Conservation (phyloP, 2,888 invertebrate species). For the Baronia brevicornis region DNA sequence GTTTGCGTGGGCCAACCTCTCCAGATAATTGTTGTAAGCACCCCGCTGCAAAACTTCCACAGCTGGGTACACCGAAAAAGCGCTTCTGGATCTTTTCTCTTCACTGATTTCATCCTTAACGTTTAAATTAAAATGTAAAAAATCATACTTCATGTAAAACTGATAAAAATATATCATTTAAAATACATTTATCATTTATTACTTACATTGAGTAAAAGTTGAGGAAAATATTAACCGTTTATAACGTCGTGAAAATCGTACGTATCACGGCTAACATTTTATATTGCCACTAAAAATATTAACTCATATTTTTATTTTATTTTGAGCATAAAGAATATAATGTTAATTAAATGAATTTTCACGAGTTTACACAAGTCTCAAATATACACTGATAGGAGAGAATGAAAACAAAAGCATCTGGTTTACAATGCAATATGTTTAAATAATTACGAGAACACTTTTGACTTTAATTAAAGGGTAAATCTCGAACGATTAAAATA, state of each 20-base stretch:
- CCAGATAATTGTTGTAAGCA: constrained; percentile 43
- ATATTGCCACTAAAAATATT: too few relatives aligned
- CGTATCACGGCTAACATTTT: too few relatives aligned
- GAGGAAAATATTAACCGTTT: too few relatives aligned
- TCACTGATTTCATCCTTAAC: constrained; percentile 45
- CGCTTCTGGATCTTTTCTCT: constrained; percentile 39
- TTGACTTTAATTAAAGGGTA: constrained; percentile 4
- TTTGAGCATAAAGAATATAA: too few relatives aligned
- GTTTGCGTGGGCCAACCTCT: constrained; percentile 45
- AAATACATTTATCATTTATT: too few relatives aligned
- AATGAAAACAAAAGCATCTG: not conserved
- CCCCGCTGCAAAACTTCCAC: constrained; percentile 48
- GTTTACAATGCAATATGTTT: constrained; percentile 4
- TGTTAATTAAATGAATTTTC: not conserved
- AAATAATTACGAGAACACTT: constrained; percentile 9
- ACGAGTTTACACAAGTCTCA: not conserved
- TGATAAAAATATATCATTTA: too few relatives aligned
- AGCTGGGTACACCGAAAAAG: constrained; percentile 55
- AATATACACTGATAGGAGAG: not conserved
- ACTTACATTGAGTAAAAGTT: too few relatives aligned
- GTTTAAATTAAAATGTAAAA: too few relatives aligned
- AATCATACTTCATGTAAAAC: too few relatives aligned
- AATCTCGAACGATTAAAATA: constrained; percentile 10
- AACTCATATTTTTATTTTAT: too few relatives aligned
- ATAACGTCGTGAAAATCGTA: too few relatives aligned